These are phyloP conservation scores for Mycteria americana DNA, from an alignment of 2,797 vertebrate species.

Conservation along the genomic window DNA sequence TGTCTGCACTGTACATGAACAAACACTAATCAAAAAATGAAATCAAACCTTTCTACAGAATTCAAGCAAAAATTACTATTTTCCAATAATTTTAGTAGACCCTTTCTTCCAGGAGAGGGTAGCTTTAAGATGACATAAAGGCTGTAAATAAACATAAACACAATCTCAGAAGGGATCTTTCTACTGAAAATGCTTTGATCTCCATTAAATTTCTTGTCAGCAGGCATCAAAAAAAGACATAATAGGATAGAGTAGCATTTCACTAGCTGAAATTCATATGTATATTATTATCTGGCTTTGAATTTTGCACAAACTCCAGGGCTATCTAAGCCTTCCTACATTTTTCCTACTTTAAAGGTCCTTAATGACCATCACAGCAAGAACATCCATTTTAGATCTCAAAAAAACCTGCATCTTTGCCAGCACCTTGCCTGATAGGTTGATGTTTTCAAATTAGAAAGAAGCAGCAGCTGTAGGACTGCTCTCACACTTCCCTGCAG, in stretches of 20 bases:
- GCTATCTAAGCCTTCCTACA: background rate
- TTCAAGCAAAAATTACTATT: background rate
- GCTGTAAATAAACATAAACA: slow-evolving; percentile 14
- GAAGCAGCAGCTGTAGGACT: background rate
- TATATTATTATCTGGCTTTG: slow-evolving; percentile 10
- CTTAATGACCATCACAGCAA: slow-evolving; percentile 27
- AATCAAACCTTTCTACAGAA: background rate
- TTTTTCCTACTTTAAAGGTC: slow-evolving; percentile 10
- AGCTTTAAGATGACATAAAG: background rate
- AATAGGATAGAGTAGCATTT: background rate
- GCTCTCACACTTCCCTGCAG: background rate
- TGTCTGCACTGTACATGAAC: background rate
- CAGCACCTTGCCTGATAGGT: background rate
- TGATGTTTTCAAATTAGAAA: slow-evolving; percentile 12
- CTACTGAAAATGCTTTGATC: slow-evolving; percentile 6
- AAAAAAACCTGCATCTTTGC: background rate
- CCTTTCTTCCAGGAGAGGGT: background rate
- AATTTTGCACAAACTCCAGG: background rate
- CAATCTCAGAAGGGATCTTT: background rate
- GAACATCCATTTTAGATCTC: slow-evolving; percentile 27
- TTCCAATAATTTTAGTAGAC: background rate
- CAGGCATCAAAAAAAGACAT: background rate
- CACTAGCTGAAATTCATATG: background rate
- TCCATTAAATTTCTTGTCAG: slow-evolving; percentile 28
- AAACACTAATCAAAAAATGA: background rate